phyloP scores from a whole-genome alignment of 1,140 invertebrate genomes.

The Palaemon carinicauda region DNA sequence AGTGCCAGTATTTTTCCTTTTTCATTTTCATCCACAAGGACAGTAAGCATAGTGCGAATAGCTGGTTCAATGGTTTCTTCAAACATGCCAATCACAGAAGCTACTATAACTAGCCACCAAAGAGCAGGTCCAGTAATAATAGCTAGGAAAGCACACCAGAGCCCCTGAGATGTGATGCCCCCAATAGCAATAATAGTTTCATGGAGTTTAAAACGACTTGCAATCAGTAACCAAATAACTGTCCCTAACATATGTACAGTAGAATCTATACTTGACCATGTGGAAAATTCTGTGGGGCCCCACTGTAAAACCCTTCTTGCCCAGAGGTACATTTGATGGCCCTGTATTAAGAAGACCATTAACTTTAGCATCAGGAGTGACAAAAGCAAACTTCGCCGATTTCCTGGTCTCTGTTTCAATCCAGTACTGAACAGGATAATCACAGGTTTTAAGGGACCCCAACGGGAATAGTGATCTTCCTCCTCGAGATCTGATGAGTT shows the following conservation, averaged over 20 bases:
- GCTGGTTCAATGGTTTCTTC: constrained; percentile 50
- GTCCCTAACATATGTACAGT: constrained; percentile 41
- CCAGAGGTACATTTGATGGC: constrained; percentile 49
- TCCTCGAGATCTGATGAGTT: not conserved
- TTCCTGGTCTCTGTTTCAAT: constrained; percentile 11
- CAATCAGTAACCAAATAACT: constrained; percentile 31
- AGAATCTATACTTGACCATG: constrained; percentile 43
- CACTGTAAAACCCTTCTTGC: constrained; percentile 37
- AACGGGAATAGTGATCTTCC: not conserved
- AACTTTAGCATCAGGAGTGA: constrained; percentile 24
- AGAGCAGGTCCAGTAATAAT: not conserved
- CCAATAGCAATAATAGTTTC: constrained; percentile 31
- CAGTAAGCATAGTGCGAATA: constrained; percentile 43
- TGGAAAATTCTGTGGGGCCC: constrained; percentile 32
- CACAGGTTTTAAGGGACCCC: constrained; percentile 36
- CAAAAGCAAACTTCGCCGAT: constrained; percentile 2
- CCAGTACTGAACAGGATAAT: constrained; percentile 25
- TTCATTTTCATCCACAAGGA: constrained; percentile 18
- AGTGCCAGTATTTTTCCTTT: constrained; percentile 44
- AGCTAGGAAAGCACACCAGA: constrained; percentile 40
- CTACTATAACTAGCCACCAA: constrained; percentile 49
- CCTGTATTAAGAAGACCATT: constrained; percentile 35
- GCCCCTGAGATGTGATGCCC: constrained; percentile 28
- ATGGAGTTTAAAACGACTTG: not conserved
- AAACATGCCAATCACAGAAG: constrained; percentile 37